These are phyloP conservation scores for Corythornis vintsioides DNA, from an alignment of 2,113 vertebrate genomes.

Conservation along the genomic window DNA sequence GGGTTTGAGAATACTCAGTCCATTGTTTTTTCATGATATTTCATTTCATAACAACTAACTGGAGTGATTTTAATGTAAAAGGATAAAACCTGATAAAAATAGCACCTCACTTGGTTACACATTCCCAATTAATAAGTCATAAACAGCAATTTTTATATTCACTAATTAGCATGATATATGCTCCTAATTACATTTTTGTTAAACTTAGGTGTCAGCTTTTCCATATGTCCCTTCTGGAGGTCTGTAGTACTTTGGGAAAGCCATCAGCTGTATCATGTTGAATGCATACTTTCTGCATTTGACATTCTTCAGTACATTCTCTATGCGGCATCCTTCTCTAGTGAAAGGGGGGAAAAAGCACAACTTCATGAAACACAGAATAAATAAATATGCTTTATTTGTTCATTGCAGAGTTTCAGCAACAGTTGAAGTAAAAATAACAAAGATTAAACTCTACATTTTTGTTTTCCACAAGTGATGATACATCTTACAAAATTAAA, in stretches of 20 bases:
- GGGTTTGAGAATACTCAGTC: not conserved
- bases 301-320: conserved; percentile 99
- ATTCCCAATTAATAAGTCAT: conserved; percentile 1
- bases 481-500: conserved; percentile 90
- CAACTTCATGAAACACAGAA: conserved; percentile 84
- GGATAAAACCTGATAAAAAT: not conserved
- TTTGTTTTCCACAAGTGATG: conserved; percentile 82
- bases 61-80: conserved; percentile 10
- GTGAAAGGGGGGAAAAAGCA: conserved; percentile 81
- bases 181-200: conserved; percentile 62
- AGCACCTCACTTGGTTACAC: conserved; percentile 40
- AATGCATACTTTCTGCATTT: conserved; percentile 98
- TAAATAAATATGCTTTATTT: conserved; percentile 88
- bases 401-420: conserved; percentile 84
- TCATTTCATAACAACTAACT: conserved; percentile 3
- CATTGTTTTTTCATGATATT: not conserved
- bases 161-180: conserved; percentile 53
- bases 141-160: conserved; percentile 10
- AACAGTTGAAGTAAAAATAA: conserved; percentile 88
- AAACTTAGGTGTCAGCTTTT: conserved; percentile 91
- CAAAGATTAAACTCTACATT: conserved; percentile 85
- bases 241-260: conserved; percentile 96
- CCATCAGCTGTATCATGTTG: conserved; percentile 98
- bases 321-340: conserved; percentile 99
- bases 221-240: conserved; percentile 98